Evolutionary conservation across 2,797 vertebrate species (phyloP), one percentile per base, ranked within the genome.

Genomic region (Karalla daura): DNA sequence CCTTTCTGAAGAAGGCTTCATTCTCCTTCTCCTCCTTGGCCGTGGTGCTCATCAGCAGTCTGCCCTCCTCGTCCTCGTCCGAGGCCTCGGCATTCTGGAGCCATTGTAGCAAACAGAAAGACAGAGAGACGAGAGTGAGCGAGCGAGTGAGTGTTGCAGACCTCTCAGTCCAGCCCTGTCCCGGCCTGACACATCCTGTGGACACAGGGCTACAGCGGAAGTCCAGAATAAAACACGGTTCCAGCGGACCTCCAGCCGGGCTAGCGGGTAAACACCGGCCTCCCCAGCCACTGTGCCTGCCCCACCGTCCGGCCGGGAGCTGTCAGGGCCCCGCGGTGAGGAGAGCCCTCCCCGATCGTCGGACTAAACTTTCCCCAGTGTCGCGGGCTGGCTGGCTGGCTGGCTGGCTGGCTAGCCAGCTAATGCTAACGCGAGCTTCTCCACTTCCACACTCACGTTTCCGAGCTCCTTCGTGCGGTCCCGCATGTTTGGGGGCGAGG

Each of bases 391-490:
- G 69, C 83, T 60, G 4, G 80, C 63, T 86, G 84, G 40, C 63
- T 4, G 3, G 73, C 73, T 83, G 80, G 69, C 83, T 60, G 4
- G 80, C 63, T 86, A 85, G 40, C 63, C 4, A 3, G 73, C 73
- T 47, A 44, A 0, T 7, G 83, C 83, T 87, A 86, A 66, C 14
- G 56, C 21, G 85, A 81, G 74, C 72, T 14, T 17, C 43, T 70
- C n/a, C 9, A 68, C 70, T 43, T 46, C 39, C 0, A 74, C 55
- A 92, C 93, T 93, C 84, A 94, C 94, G 24, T 92, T 93, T 78
- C 91, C 92, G 12, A 94, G 62, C 41, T 94, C 93, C 79, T 93
- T 93, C 0, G 94, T 94, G 45, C 94, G 90, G 81, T 94, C 94
- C 79, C 94, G 86, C 93, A 94, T 94, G 51, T 62, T 81, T 59